These are phyloP conservation scores for Plagodis dolabraria DNA, from an alignment of 2,888 invertebrate species.

Conservation along the genomic window DNA sequence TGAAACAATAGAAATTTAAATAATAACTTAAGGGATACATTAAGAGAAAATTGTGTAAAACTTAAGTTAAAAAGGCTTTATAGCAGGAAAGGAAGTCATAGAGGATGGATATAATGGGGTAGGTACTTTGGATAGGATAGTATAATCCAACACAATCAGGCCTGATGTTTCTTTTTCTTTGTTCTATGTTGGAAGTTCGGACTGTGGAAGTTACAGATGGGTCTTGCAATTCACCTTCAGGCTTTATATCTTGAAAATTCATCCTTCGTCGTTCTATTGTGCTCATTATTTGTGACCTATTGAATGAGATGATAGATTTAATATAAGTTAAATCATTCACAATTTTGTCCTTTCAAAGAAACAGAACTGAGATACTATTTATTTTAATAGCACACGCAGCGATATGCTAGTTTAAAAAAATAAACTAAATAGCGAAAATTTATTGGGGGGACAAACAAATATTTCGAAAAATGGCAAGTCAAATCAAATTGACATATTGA, in stretches of 20 bases:
- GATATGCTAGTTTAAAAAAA: too few species aligned
- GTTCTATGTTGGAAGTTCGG: conserved; percentile 52
- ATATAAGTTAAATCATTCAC: too few species aligned
- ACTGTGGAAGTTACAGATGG: conserved; percentile 71
- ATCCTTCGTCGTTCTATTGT: conserved; percentile 48
- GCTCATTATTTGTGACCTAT: conserved; percentile 51
- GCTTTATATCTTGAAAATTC: conserved; percentile 38
- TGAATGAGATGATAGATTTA: conserved; percentile 1
- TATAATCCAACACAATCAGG: conserved; percentile 58
- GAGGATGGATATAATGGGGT: conserved; percentile 23
- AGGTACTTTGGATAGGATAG: conserved; percentile 69
- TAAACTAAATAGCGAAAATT: too few species aligned
- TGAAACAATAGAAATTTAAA: conserved; percentile 7
- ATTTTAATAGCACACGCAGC: too few species aligned
- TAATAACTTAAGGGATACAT: neutral
- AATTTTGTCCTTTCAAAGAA: too few species aligned
- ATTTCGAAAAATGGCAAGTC: too few species aligned
- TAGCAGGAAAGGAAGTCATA: neutral
- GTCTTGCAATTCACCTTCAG: conserved; percentile 76
- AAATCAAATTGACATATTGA: too few species aligned
- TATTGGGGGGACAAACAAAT: too few species aligned
- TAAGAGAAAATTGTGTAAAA: neutral
- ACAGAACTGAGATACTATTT: too few species aligned
- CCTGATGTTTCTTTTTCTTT: conserved; percentile 60
- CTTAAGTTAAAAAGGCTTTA: neutral